Evolutionary conservation across 2,797 vertebrate species (phyloP).

Genomic region (Cetoscarus ocellatus): DNA sequence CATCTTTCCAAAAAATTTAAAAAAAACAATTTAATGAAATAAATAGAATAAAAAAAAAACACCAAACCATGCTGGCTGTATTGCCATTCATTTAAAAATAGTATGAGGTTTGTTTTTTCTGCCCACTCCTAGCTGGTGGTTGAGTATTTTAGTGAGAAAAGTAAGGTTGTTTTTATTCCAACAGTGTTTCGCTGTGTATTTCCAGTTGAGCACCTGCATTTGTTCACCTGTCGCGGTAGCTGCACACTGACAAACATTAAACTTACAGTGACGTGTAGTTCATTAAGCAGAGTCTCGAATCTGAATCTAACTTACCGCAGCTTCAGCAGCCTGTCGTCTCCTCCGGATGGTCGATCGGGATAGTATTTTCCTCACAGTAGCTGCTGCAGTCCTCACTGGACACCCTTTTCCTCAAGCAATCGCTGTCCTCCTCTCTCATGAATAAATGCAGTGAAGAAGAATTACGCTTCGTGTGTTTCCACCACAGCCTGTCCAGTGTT

Average conservation of each 20-base stretch:
- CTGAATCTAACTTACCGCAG: slow-evolving; percentile 42
- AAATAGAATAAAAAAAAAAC: no score
- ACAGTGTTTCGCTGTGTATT: no score
- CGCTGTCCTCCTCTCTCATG: background rate
- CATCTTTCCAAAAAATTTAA: no score
- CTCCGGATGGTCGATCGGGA: slow-evolving; percentile 14
- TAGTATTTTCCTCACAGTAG: slow-evolving; percentile 8
- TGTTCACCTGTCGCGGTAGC: background rate
- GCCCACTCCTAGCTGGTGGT: no score
- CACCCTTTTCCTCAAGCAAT: slow-evolving; percentile 10
- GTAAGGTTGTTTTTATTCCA: no score
- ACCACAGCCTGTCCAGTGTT: slow-evolving; percentile 21
- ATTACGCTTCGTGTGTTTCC: slow-evolving; percentile 12
- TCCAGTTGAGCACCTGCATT: no score
- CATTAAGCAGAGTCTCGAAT: background rate
- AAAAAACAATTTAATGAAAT: no score
- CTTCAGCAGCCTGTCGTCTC: slow-evolving; percentile 34
- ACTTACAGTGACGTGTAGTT: no score
- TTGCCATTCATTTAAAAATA: no score
- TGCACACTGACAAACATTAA: background rate
- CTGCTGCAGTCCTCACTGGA: slow-evolving; percentile 48
- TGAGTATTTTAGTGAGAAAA: no score
- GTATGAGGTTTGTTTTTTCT: no score
- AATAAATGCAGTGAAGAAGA: background rate
- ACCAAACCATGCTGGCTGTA: no score